A percentile compares a stretch with the other conserved stretches of the same genome.
phyloP scores from a whole-genome alignment of 2,888 invertebrate genomes.

The Sclerodermus sp. region DNA sequence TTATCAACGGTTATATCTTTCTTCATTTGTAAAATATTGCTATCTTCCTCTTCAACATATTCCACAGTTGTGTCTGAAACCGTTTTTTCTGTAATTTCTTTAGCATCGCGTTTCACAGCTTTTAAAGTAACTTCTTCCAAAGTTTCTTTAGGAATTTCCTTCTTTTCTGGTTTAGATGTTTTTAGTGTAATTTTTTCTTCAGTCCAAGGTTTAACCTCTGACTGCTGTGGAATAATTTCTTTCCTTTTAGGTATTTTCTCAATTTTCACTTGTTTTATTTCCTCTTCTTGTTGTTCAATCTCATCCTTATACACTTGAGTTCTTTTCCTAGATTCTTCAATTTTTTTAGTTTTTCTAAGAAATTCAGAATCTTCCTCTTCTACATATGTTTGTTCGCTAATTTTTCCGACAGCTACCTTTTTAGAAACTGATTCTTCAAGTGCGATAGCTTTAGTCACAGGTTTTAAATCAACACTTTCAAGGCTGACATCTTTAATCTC shows the following conservation, averaged over 20 bases:
- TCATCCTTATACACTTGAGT: constrained; percentile 16
- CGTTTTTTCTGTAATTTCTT: constrained; percentile 24
- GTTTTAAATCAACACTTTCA: constrained; percentile 38
- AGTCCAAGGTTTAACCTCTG: constrained; percentile 43
- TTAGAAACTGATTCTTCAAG: constrained; percentile 19
- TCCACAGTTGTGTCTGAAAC: constrained; percentile 17
- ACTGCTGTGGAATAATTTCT: constrained; percentile 11
- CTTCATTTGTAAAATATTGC: constrained; percentile 26
- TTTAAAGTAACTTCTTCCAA: constrained; percentile 48
- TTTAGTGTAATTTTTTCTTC: constrained; percentile 49
- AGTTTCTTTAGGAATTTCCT: constrained; percentile 38
- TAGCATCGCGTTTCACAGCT: constrained; percentile 27
- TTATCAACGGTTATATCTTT: constrained; percentile 28
- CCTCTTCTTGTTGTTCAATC: constrained; percentile 26
- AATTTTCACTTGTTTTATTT: constrained; percentile 29
- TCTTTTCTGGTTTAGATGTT: constrained; percentile 37
- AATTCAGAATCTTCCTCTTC: constrained; percentile 38
- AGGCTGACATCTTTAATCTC: constrained; percentile 35
- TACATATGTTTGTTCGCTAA: constrained; percentile 20
- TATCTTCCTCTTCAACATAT: constrained; percentile 35
- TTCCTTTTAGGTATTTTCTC: constrained; percentile 19
- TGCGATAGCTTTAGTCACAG: constrained; percentile 29
- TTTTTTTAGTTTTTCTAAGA: constrained; percentile 11
- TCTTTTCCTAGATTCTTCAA: constrained; percentile 23
- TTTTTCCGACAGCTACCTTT: constrained; percentile 15